phyloP scores from a whole-genome alignment of 2,797 vertebrate species.

The Pangasius macronema region DNA sequence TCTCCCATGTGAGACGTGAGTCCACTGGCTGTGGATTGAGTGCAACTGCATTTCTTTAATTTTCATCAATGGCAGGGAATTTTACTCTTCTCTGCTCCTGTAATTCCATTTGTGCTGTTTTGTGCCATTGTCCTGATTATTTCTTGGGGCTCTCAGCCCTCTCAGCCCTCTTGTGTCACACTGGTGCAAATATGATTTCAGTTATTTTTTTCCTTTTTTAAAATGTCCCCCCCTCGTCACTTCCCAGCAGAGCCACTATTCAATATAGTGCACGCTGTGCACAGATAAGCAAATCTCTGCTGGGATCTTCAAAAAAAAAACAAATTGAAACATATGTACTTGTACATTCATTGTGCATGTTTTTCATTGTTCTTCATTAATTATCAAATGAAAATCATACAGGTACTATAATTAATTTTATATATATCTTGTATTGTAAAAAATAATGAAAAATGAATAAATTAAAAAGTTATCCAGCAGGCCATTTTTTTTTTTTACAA shows the following conservation, averaged over 20 bases:
- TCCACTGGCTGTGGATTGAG: no score
- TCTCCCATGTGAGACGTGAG: background rate
- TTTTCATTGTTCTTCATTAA: background rate
- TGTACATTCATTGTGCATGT: no score
- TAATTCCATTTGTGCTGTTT: background rate
- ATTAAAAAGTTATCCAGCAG: background rate
- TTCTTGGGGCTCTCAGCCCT: background rate
- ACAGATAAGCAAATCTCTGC: background rate
- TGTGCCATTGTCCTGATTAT: background rate
- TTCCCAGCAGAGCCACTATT: background rate
- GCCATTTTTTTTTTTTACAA: background rate
- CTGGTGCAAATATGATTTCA: background rate
- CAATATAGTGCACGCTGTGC: background rate
- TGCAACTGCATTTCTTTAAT: background rate
- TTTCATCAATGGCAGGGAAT: background rate
- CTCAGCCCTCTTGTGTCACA: background rate
- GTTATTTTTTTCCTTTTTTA: background rate
- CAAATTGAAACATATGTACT: background rate
- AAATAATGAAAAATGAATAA: background rate
- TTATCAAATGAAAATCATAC: background rate
- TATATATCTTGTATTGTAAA: background rate
- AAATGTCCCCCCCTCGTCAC: background rate
- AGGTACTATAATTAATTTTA: background rate
- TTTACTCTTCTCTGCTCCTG: background rate
- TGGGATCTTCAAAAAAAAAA: background rate